Conservation (phyloP, 2,113 vertebrate species). For the Dipodomys stephensi region DNA sequence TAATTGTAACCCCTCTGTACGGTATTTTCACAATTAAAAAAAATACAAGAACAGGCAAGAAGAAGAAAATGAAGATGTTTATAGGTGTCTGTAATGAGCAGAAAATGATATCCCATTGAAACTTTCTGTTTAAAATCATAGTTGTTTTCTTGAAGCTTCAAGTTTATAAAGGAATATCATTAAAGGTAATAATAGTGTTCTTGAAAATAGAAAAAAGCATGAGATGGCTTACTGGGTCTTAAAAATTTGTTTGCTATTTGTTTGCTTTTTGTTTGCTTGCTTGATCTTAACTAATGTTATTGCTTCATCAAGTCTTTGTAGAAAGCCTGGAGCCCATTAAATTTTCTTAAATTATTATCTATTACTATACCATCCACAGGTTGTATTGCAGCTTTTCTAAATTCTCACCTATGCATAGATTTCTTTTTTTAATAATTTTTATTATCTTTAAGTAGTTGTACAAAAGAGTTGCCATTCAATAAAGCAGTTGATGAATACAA, state of each 20-base stretch:
- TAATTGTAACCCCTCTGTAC: no score
- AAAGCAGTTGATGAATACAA: no score
- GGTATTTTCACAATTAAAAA: no score
- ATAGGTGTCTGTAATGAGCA: background rate
- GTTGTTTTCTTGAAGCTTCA: background rate
- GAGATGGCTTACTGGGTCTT: background rate
- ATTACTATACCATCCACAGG: background rate
- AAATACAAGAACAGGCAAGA: no score
- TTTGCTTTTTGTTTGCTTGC: background rate
- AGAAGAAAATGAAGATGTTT: conserved; percentile 28
- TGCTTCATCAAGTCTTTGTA: background rate
- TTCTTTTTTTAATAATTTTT: background rate
- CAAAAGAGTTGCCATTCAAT: no score
- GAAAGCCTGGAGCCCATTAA: background rate
- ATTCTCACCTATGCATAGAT: background rate
- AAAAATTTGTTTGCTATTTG: background rate
- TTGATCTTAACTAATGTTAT: conserved; percentile 11
- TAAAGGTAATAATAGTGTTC: background rate
- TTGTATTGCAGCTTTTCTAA: conserved; percentile 16
- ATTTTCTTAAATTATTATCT: background rate
- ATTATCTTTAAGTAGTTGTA: no score
- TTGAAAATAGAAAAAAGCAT: background rate
- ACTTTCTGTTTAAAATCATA: background rate
- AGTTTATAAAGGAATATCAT: background rate
- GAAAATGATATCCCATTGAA: background rate